These are phyloP conservation scores for Tenthredo mesomela DNA, from an alignment of 2,888 invertebrate genomes.

Conservation along the genomic window DNA sequence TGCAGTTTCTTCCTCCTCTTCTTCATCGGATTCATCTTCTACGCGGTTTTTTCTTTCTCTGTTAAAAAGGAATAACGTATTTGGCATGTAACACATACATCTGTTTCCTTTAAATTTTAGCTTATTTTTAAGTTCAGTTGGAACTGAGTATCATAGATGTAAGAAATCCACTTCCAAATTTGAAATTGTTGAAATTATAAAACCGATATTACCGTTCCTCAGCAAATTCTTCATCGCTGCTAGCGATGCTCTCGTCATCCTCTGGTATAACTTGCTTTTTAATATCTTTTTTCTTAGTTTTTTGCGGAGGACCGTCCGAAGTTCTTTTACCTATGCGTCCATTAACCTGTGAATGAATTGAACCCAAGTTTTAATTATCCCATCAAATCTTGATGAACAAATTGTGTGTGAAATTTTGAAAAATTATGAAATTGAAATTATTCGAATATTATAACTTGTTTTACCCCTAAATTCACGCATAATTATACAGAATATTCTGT, in stretches of 20 bases:
- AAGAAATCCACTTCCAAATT: neutral
- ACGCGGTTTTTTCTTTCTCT: constrained; percentile 64
- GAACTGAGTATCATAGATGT: neutral
- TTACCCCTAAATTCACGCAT: neutral
- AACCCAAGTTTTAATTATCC: neutral
- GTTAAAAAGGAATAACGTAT: neutral
- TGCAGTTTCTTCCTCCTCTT: constrained; percentile 88
- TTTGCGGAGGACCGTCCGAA: constrained; percentile 56
- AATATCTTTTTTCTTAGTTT: constrained; percentile 62
- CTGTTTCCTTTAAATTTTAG: neutral
- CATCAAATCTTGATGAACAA: neutral
- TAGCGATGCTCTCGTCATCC: constrained; percentile 74
- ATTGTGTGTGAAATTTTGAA: neutral
- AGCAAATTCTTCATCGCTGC: constrained; percentile 74
- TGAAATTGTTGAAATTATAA: neutral
- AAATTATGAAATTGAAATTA: neutral
- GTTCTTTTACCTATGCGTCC: constrained; percentile 55
- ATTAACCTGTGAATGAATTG: constrained; percentile 59
- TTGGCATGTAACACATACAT: neutral
- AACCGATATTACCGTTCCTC: constrained; percentile 65
- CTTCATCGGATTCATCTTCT: constrained; percentile 77
- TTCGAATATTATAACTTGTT: neutral
- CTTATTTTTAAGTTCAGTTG: too few species aligned
- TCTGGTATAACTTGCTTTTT: constrained; percentile 59
- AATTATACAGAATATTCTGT: neutral